These are phyloP conservation scores for Thermophis baileyi DNA, from an alignment of 2,113 vertebrate species.

Conservation along the genomic window DNA sequence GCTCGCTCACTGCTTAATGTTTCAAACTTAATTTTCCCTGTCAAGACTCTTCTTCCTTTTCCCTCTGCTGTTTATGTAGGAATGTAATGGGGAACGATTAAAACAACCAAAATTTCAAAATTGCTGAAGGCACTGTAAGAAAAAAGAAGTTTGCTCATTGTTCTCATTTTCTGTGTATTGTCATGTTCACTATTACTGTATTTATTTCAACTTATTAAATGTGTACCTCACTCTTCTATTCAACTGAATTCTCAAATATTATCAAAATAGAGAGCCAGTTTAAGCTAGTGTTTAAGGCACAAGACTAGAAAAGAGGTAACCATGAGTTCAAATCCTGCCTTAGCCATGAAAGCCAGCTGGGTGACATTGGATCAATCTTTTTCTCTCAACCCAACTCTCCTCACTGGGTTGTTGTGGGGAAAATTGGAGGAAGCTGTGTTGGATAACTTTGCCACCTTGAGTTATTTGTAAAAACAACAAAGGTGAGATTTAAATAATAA, in stretches of 20 bases:
- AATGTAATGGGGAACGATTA: constrained; percentile 67
- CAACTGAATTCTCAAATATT: not conserved
- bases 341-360: not conserved
- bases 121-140: constrained; percentile 52
- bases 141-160: constrained; percentile 47
- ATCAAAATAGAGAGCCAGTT: not conserved
- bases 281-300: not conserved
- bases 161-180: constrained; percentile 26
- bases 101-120: constrained; percentile 61
- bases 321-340: not conserved
- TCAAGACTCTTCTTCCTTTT: constrained; percentile 64
- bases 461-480: not conserved
- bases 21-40: constrained; percentile 68
- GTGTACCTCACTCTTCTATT: not conserved
- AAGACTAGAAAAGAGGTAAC: not conserved
- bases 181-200: not conserved
- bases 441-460: not conserved
- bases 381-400: not conserved
- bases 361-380: not conserved
- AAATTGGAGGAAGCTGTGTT: not conserved
- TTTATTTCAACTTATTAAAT: not conserved
- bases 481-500: not conserved
- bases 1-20: constrained; percentile 36
- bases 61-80: constrained; percentile 65
- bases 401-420: not conserved